Evolutionary conservation across 37 sponge, comb jelly and placozoan genomes (phyloP).

Genomic region (Eunapius fragilis): DNA sequence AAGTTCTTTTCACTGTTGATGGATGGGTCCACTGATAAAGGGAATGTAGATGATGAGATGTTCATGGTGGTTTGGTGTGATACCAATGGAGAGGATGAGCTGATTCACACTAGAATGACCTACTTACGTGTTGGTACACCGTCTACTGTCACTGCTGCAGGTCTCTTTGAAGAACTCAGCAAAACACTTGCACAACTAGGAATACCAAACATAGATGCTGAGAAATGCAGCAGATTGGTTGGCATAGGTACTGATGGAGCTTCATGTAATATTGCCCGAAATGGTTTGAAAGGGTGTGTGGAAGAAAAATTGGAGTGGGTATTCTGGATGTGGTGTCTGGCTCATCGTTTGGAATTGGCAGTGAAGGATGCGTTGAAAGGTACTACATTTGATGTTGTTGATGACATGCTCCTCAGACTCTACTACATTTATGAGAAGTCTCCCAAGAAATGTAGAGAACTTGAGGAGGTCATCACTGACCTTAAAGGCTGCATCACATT

Average conservation of each 20-base stretch:
- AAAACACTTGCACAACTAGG: background rate
- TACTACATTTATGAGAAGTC: slow-evolving; percentile 73
- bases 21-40: slow-evolving; percentile 54
- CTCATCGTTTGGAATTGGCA: slow-evolving; percentile 59
- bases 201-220: slow-evolving; percentile 10
- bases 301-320: slow-evolving; percentile 62
- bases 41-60: slow-evolving; percentile 60
- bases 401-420: slow-evolving; percentile 65
- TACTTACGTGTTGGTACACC: slow-evolving; percentile 41
- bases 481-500: slow-evolving; percentile 45
- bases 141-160: slow-evolving; percentile 25
- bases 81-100: slow-evolving; percentile 42
- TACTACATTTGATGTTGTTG: slow-evolving; percentile 68
- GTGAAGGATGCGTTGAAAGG: slow-evolving; percentile 65
- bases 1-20: slow-evolving; percentile 60
- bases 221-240: slow-evolving; percentile 51
- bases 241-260: slow-evolving; percentile 75
- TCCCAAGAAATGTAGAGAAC: slow-evolving; percentile 64
- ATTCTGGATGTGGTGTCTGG: slow-evolving; percentile 87
- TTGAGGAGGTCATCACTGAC: slow-evolving; percentile 55
- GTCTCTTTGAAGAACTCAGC: slow-evolving; percentile 31
- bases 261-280: slow-evolving; percentile 22
- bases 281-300: slow-evolving; percentile 66
- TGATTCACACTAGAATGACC: slow-evolving; percentile 45
- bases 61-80: slow-evolving; percentile 58